Evolutionary conservation across 2,797 vertebrate species (phyloP).

Genomic region (Acanthurus leucopareius): DNA sequence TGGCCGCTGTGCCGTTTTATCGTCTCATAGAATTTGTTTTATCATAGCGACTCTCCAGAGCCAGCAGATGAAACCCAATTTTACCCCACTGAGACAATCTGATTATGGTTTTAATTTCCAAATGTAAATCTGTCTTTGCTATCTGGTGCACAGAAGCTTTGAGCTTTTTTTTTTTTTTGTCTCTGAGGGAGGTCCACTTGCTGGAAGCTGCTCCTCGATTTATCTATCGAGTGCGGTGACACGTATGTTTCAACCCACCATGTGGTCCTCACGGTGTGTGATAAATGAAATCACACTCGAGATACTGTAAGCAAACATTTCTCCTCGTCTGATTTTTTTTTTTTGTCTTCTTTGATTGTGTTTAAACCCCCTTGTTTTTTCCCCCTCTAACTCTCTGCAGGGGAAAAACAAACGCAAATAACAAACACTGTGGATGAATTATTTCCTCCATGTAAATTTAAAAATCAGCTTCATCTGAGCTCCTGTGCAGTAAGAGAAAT

Average conservation of each 20-base stretch:
- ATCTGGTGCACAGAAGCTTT: conserved; percentile 17
- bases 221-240: conserved; percentile 11
- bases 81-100: conserved; percentile 23
- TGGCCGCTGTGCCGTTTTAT: conserved; percentile 44
- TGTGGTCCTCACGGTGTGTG: conserved; percentile 7
- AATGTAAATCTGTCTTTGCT: conserved; percentile 25
- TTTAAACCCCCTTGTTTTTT: not conserved
- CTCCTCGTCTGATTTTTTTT: not conserved
- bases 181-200: conserved; percentile 1
- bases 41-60: conserved; percentile 14
- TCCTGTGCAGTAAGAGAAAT: not conserved
- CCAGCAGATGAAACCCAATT: conserved; percentile 32
- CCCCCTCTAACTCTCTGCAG: not conserved
- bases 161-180: conserved; percentile 15
- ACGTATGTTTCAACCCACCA: conserved; percentile 13
- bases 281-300: conserved; percentile 22
- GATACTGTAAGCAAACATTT: not conserved
- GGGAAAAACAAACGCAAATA: not conserved
- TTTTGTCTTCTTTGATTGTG: not conserved
- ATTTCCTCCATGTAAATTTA: not conserved
- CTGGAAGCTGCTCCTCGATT: conserved; percentile 29
- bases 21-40: conserved; percentile 47
- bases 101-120: conserved; percentile 50
- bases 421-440: not conserved
- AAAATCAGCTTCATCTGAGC: not conserved